Base-by-base conservation (phyloP, 1,140 invertebrate genomes). In the Gonioctena quinquepunctata region DNA sequence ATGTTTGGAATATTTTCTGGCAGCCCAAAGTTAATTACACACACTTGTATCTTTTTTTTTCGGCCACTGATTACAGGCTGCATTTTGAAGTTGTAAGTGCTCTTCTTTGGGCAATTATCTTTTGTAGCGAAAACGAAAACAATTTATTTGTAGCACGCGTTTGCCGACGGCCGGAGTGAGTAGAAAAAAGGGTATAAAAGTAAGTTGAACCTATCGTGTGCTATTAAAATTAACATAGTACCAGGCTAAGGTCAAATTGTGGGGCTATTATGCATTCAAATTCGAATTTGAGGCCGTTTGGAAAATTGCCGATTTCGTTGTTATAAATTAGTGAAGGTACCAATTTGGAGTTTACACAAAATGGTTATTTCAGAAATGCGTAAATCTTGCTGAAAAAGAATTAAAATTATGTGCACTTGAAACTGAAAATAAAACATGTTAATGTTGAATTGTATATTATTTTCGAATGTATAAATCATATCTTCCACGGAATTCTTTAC, bases 71-170 rank as follows among this genome's bases (percentile, higher is more conserved):
- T 54, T 54, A 54, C 52, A 54, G 18, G 11, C 13, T 21, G 18
- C 13, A 54, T 54, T 54, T 54, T 4, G 52, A 23, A 54, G 13
- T 54, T 21, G 22, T 54, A 54, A 54, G 52, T 54, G 52, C 52
- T 23, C 52, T 42, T 22, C 52, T 54, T 54, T 23, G 52, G 18
- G 13, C 52, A 54, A 54, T 54, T 54, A 54, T 54, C 52, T 54
- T 54, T 54, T 23, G 52, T 18, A 54, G 19, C 52, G 52, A 54
- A 54, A 54, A 18, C 52, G 52, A 54, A 54, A 54, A 54, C 52
- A 54, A 54, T 54, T 54, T 54, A 54, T 18, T 22, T 18, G 52
- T 54, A 54, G 52, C 52, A 54, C 52, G 52, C 52, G 52, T 54
- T 54, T 19, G 52, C 52, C 52, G 13, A 3, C 13, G 16, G 18